phyloP scores from a whole-genome alignment of 1,140 invertebrate genomes.

The Cydia amplana region DNA sequence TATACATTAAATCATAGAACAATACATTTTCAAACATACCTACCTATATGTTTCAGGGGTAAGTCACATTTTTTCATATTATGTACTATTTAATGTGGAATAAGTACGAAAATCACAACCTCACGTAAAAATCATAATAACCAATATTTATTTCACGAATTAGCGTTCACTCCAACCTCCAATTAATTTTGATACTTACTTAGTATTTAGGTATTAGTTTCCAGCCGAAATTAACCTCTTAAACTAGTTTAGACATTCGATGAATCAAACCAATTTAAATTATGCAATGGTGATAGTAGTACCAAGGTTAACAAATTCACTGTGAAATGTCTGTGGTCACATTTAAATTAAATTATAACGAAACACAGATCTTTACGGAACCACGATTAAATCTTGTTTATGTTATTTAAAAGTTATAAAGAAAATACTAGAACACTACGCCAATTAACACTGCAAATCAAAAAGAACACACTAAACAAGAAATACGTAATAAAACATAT shows the following conservation, averaged over 20 bases:
- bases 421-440: neutral
- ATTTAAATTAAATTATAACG: constrained; percentile 10
- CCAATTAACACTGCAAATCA: neutral
- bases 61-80: too few species aligned
- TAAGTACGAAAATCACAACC: too few species aligned
- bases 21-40: too few species aligned
- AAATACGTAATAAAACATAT: neutral
- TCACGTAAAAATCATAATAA: too few species aligned
- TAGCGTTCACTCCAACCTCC: too few species aligned
- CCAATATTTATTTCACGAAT: too few species aligned
- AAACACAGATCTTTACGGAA: neutral
- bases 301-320: constrained; percentile 15
- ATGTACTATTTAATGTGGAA: too few species aligned
- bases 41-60: too few species aligned
- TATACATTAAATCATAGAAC: too few species aligned
- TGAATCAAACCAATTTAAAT: neutral
- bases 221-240: too few species aligned
- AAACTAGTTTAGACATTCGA: neutral
- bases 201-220: too few species aligned
- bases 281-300: neutral
- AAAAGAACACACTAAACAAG: neutral
- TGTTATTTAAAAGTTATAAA: neutral
- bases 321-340: neutral
- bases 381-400: neutral
- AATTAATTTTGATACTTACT: too few species aligned